Base-by-base conservation (phyloP, 2,113 vertebrate species). In the Paradisaea rubra region DNA sequence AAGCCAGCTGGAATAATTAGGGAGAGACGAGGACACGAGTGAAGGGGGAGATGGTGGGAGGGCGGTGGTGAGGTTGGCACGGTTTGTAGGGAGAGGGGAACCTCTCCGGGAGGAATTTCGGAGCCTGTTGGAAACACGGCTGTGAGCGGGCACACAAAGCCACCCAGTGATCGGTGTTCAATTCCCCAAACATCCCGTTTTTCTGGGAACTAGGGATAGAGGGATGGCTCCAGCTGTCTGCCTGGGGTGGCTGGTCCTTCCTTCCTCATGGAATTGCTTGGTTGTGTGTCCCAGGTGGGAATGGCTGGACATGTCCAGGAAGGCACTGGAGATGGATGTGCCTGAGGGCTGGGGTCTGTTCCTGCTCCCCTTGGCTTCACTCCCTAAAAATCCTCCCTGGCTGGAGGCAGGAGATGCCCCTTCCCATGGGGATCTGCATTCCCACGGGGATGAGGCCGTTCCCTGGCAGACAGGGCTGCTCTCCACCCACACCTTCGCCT, bases 41-140 rank as follows among this genome's bases (percentile, higher is more conserved):
- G 47, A 45, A 57, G n/a, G 31, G 72, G 24, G 42, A 63, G 90
- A 47, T 27, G 20, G 31, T 23, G 11, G 27, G 41, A 17, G 52
- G 47, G 6, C 1, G 12, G 3, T 24, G n/a, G 10, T 3, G 9
- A 50, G 65, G 27, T 33, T 50, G 78, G 42, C 9, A 39, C 15
- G 22, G 64, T 49, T 28, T 31, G 37, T 1, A 16, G 14, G 28
- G 52, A 66, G 44, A 59, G 18, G 2, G 20, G 11, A 6, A 21
- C 17, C 22, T 31, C 68, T 27, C 69, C 12, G 4, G 41, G 66
- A 44, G 35, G 72, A 76, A 63, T 54, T 80, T 31, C 1, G 3
- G 61, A 54, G 22, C 25, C 28, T 0, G 4, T 10, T 15, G 80
- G 66, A 30, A 78, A 23, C 6, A 1, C 0, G 1, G 5, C 2